Base-by-base conservation (phyloP, 1,140 invertebrate species). In the Trinorchestia longiramus region DNA sequence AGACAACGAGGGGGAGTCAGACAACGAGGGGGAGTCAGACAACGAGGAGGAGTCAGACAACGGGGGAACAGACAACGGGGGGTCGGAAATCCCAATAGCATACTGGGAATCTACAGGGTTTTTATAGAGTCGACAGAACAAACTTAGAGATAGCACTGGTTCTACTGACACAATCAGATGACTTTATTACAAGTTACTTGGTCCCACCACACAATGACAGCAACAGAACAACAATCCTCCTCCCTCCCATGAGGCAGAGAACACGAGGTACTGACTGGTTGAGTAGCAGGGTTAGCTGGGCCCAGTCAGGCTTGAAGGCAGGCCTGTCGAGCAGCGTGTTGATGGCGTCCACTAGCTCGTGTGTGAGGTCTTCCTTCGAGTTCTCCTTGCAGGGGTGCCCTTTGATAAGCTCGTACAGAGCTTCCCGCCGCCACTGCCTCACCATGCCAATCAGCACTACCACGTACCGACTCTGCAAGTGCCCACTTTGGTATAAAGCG, bases 271-370 rank as follows among this genome's bases (percentile, higher is more conserved):
- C 92, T 94, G 6, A 94, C 92, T 47, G 92, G 44, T 94, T 94
- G 44, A 94, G 40, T 44, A 94, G 44, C 92, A 94, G 40, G 43
- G 40, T 94, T 43, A 94, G 92, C 92, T 94, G 92, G 3, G 92
- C 43, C 92, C 92, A 94, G 92, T 94, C 92, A 40, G 43, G 43
- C 92, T 94, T 94, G 92, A 94, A 94, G 92, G 47, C 43, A 44
- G 8, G 19, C 92, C 92, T 94, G 43, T 94, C 44, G 44, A 94
- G 92, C 92, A 94, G 92, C 43, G 36, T 47, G 44, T 40, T 40
- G 36, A 94, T 43, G 43, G 92, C 44, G 43, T 45, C 41, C 43
- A 94, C 92, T 0, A 94, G 92, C 40, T 44, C 44, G 43, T 91
- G 88, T 0, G 88, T 91, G 88, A 42, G 88, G 41, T 91, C 43